Evolutionary conservation across 2,113 vertebrate species (phyloP), one percentile per base, ranked within the genome.

Genomic region (Accipiter cooperii): DNA sequence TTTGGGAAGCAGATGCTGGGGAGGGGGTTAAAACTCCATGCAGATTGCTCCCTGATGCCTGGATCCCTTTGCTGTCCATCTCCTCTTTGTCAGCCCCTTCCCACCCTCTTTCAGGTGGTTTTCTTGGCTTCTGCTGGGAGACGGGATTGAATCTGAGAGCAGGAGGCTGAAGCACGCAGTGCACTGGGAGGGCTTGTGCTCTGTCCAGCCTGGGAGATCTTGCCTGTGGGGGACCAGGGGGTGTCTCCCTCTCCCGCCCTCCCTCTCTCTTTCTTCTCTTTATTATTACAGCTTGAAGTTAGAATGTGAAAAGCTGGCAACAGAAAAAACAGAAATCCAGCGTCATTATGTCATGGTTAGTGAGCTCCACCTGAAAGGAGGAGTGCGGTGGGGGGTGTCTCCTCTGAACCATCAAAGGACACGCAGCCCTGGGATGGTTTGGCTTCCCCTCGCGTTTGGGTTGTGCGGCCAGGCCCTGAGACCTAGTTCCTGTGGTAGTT

Each of bases 301-400:
- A 96, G 99, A 99, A 97, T 99, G 99, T 97, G 99, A 99, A 98
- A 99, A 99, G 94, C 98, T 99, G 98, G 99, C 99, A 70, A 99
- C 99, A 46, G 99, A 99, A 96, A 99, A 99, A 98, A 99, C 99
- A 0, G 99, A 99, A 98, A 99, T 99, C 96, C 99, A 99, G 98
- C 98, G 99, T 87, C 99, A 99, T 97, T 99, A 99, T 90, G 99
- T 99, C 97, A 99, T 99, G 99, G 99, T 99, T 97, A 99, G 99
- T 96, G 55, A 66, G 71, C 31, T 74, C 46, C 70, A 95, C 92
- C 89, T 95, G 95, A 80, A 80, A 40, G 38, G 54, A 84, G 51
- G 49, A 55, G 65, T 84, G 25, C 4, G 25, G 60, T 18, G 71
- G 79, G 63, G 82, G 81, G 61, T 65, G 34, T 61, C 69, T 90